Evolutionary conservation across 53 echinoderm and acorn worm genomes (phyloP), one percentile per base, ranked within the genome.

Genomic region (Patiria pectinifera): DNA sequence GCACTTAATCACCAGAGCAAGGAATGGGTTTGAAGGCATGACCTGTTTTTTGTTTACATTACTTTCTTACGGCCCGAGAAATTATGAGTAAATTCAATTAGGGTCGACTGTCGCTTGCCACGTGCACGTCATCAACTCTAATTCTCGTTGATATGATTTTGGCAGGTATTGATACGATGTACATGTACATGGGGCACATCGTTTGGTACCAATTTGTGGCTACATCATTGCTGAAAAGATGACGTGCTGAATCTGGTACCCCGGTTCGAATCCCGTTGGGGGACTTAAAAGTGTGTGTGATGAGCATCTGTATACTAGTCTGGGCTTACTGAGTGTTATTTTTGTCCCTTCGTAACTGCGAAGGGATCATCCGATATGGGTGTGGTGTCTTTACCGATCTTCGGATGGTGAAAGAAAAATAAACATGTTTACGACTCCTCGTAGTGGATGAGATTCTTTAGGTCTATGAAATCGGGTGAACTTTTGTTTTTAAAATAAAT

Each of bases 371-470:
- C 15, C 59, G 59, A 59, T 53, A 59, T 61, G 16, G 69, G 69
- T 21, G 69, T 69, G 69, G 6, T 69, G 11, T 69, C 16, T 69
- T 69, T 8, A 8, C 4, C 43, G 48, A 21, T 85, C 71, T 48
- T 14, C 12, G 85, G 47, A 46, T 69, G 6, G 70, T 69, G 9
- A 87, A 87, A 74, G 62, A 89, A 6, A 89, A 89, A 79, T 16
- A 89, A 89, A 89, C 89, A 89, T 89, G 89, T 89, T 89, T 62
- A 79, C 76, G 12, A 49, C 53, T 10, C 61, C 87, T 23, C 43
- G 9, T 70, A 53, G 53, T 53, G 53, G 53, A 53, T 53, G 53
- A 2, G 53, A 53, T 53, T 53, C 8, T 70, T 43, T 62, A 23
- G 25, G 26, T 12, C 14, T 21, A 11, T 45, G 9, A 21, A 69